Evolutionary conservation across 2,113 vertebrate species (phyloP), one percentile per base, ranked within the genome.

Genomic region (Syngnathus scovelli): DNA sequence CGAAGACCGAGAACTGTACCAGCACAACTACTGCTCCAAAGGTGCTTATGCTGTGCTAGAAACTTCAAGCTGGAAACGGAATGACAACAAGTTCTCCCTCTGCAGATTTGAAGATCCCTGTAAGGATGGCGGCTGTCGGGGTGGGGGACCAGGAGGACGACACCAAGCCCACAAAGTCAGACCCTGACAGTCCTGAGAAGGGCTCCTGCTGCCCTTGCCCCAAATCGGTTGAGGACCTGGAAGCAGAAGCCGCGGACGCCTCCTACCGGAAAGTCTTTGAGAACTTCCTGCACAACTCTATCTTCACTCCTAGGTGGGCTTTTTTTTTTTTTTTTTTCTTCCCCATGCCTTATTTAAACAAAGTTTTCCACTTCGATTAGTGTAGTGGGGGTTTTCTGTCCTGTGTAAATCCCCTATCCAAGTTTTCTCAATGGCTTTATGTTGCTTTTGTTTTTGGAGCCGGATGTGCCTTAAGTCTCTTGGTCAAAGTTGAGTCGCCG

Each of bases 11-110:
- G 96, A 98, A 71, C 93, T 98, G n/a, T 97, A 95, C 78, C 91
- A 92, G 61, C 95, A 98, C 86, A 96, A 98, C 79, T 98, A 98
- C 85, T 99, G 97, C 90, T 94, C 94, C 68, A 98, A 98, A 94
- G 96, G 97, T 9, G 27, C 48, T 19, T 1, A 7, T 43, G 12
- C 11, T 16, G 7, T n/a, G 19, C 5, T n/a, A 2, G n/a, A n/a
- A 19, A 19, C 7, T 9, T 51, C 18, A 6, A 46, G 44, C 44
- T 15, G 15, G 13, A 46, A 46, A 52, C 1, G 1, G 23, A 18
- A 11, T 36, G 44, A 51, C 27, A 27, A 38, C 41, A n/a, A 65
- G 18, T n/a, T n/a, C 43, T 13, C 6, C 27, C 68, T 72, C 56
- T 23, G 4, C 87, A 98, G 96, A 95, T 59, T 76, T 93, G 81